Evolutionary conservation across 2,888 invertebrate species (phyloP).

Genomic region (Drosophila hamatofila): DNA sequence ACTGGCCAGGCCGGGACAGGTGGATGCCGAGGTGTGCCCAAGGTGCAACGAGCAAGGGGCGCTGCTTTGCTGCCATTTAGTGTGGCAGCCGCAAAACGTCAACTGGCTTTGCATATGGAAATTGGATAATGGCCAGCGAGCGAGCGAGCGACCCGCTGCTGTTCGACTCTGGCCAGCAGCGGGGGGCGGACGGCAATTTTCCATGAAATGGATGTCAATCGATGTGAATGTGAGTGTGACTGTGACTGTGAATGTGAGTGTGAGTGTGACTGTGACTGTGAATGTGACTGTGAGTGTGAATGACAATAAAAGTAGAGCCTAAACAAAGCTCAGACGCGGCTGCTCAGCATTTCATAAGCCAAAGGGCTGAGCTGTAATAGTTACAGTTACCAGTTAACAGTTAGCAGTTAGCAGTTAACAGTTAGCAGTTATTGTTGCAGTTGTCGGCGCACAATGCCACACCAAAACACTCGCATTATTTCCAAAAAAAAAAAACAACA

Average conservation of each 20-base stretch:
- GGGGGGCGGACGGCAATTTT: conserved; percentile 45
- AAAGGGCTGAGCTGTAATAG: neutral
- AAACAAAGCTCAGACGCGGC: conserved; percentile 13
- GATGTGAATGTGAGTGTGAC: conserved; percentile 12
- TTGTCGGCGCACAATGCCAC: conserved; percentile 69
- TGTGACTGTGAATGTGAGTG: neutral
- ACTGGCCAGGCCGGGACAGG: conserved; percentile 58
- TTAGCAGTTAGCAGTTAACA: too few relatives aligned
- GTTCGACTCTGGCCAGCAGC: conserved; percentile 1
- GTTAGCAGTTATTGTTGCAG: conserved; percentile 14
- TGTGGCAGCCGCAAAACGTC: conserved; percentile 76
- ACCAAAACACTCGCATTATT: conserved; percentile 71
- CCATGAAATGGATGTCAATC: conserved; percentile 34
- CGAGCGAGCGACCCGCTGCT: conserved; percentile 28
- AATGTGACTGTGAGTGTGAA: conserved; percentile 4
- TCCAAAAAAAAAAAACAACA: conserved; percentile 6
- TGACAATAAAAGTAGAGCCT: conserved; percentile 29
- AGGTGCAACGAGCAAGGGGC: neutral
- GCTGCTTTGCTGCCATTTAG: conserved; percentile 32
- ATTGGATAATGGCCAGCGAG: conserved; percentile 74
- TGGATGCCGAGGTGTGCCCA: conserved; percentile 23
- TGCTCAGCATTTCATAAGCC: conserved; percentile 26
- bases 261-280: too few relatives aligned
- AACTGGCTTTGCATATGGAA: conserved; percentile 76
- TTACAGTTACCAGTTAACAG: conserved; percentile 4